phyloP scores from a whole-genome alignment of 2,797 vertebrate genomes.

The Alosa sapidissima region DNA sequence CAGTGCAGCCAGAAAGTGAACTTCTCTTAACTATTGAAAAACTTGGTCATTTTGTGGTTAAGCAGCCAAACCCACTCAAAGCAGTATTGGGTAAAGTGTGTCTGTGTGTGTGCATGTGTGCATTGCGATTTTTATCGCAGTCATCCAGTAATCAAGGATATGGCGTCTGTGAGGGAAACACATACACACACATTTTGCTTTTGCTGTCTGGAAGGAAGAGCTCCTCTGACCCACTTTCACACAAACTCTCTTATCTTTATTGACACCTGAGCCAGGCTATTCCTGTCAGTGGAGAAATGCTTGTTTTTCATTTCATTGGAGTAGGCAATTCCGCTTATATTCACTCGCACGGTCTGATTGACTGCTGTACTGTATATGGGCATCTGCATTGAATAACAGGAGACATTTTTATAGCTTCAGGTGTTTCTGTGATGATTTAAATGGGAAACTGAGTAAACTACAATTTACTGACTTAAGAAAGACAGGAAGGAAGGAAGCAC shows the following conservation, averaged over 20 bases:
- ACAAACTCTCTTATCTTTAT: not conserved
- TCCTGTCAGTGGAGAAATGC: not conserved
- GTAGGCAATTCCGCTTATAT: too few species aligned
- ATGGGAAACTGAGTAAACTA: too few species aligned
- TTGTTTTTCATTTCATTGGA: too few species aligned
- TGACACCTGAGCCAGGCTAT: not conserved
- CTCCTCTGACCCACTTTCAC: not conserved
- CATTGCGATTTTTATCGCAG: not conserved
- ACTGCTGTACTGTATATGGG: too few species aligned
- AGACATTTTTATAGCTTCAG: too few species aligned
- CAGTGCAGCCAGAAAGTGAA: not conserved
- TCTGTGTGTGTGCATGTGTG: not conserved
- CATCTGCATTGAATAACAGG: too few species aligned
- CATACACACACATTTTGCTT: not conserved
- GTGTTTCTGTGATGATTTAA: too few species aligned
- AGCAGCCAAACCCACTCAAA: not conserved
- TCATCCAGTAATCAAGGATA: slow-evolving; percentile 8
- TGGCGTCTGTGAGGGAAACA: not conserved
- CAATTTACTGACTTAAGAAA: too few species aligned
- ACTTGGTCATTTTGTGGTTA: not conserved
- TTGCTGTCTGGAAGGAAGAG: not conserved
- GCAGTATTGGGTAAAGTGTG: not conserved
- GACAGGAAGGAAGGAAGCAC: too few species aligned
- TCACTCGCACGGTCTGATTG: too few species aligned
- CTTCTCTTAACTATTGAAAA: not conserved